Evolutionary conservation across 2,113 vertebrate species (phyloP).

Genomic region (Pongo pygmaeus): DNA sequence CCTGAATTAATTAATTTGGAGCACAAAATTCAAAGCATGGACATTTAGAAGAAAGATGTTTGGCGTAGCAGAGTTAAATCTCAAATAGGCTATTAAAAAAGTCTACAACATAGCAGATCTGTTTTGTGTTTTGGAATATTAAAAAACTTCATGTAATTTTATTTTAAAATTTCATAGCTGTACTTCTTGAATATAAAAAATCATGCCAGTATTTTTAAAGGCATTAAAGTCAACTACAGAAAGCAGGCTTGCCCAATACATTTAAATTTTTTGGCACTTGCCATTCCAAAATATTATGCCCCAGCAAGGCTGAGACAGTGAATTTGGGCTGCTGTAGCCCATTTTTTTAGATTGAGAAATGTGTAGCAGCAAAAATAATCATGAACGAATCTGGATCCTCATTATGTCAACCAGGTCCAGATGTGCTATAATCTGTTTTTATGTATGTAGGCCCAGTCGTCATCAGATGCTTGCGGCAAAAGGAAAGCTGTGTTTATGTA

Average conservation of each 20-base stretch:
- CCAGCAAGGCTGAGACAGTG: not conserved
- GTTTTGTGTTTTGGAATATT: conserved; percentile 2
- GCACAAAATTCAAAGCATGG: conserved; percentile 4
- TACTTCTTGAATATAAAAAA: conserved; percentile 44
- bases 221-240: conserved; percentile 1
- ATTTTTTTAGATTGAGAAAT: not conserved
- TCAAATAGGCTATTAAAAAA: not conserved
- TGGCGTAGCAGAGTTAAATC: not conserved
- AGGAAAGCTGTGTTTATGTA: not conserved
- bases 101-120: not conserved
- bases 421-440: not conserved
- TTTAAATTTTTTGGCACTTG: not conserved
- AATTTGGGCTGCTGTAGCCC: not conserved
- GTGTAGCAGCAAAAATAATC: not conserved
- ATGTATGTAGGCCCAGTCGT: not conserved
- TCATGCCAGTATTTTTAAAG: conserved; percentile 29
- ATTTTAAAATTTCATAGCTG: not conserved
- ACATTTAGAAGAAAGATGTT: conserved; percentile 19
- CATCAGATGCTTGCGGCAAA: not conserved
- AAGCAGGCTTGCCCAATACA: not conserved
- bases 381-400: not conserved
- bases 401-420: not conserved
- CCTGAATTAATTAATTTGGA: conserved; percentile 19
- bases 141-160: not conserved
- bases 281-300: not conserved